A percentile compares a stretch with the other conserved stretches of the same genome.
Evolutionary conservation across 1,140 invertebrate genomes (phyloP).

Genomic region (Bemisia tabaci): DNA sequence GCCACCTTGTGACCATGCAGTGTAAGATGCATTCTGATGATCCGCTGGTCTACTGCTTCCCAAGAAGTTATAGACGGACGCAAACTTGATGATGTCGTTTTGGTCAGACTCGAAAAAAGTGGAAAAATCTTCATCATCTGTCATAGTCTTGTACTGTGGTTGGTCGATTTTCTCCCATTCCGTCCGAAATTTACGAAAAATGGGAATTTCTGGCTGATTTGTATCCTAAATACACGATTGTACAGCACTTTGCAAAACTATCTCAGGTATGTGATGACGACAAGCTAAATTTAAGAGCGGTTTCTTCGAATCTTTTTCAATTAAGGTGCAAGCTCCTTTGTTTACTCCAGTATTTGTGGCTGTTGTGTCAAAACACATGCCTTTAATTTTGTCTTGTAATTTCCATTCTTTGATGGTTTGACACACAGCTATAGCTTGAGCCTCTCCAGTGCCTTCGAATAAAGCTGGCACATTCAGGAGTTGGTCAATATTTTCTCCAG

Average conservation of each 20-base stretch:
- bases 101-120: not conserved
- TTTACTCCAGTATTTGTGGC: conserved; percentile 4
- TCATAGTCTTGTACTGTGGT: not conserved
- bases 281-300: conserved; percentile 9
- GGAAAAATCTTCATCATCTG: not conserved
- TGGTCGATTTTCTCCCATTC: not conserved
- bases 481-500: conserved; percentile 3
- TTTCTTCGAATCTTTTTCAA: conserved; percentile 7
- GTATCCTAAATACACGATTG: not conserved
- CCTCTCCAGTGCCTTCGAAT: conserved; percentile 1
- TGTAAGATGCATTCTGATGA: no score
- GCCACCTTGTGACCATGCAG: no score
- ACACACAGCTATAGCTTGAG: conserved; percentile 1
- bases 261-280: conserved; percentile 11
- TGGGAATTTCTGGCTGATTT: not conserved
- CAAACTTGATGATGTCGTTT: not conserved
- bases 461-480: conserved; percentile 7
- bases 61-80: no score
- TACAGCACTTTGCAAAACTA: conserved; percentile 3
- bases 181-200: not conserved
- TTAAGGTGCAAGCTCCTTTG: conserved; percentile 10
- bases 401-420: conserved; percentile 7
- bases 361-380: conserved; percentile 10
- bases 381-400: conserved; percentile 4
- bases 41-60: no score